These are phyloP conservation scores for Chelmon rostratus DNA, from an alignment of 2,797 vertebrate genomes.

Conservation along the genomic window DNA sequence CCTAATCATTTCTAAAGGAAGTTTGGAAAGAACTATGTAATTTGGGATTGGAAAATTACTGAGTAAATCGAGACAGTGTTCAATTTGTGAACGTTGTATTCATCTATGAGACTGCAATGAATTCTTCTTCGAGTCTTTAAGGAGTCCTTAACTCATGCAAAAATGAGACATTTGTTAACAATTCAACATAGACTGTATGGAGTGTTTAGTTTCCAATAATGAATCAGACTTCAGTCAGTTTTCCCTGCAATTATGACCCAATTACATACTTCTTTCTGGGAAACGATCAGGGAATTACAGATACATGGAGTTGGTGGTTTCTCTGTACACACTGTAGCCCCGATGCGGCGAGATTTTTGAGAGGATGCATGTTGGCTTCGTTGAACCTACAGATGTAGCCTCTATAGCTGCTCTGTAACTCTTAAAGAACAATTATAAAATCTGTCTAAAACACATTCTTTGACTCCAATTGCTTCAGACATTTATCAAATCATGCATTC, in stretches of 20 bases:
- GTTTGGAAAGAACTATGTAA: constrained; percentile 4
- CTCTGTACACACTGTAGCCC: not conserved
- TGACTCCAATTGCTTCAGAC: constrained; percentile 4
- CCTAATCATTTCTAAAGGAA: constrained; percentile 1
- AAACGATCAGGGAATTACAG: not conserved
- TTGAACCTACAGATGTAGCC: not conserved
- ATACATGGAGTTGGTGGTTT: not conserved
- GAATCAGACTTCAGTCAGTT: not conserved
- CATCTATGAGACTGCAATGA: constrained; percentile 1
- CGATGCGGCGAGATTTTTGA: not conserved
- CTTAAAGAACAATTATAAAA: constrained; percentile 16
- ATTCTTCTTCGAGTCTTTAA: not conserved
- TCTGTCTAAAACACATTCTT: constrained; percentile 24
- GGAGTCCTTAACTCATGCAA: not conserved
- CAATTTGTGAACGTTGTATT: not conserved
- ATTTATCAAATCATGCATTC: not conserved
- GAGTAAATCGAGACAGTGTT: not conserved
- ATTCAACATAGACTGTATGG: not conserved
- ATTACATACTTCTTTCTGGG: constrained; percentile 1
- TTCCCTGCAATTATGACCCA: constrained; percentile 2
- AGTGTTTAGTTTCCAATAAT: not conserved
- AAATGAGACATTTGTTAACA: not conserved
- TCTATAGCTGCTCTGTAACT: not conserved
- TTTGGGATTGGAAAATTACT: not conserved
- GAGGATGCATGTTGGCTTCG: not conserved